Conservation (phyloP, 2,888 invertebrate genomes). For the Troides oblongomaculatus region DNA sequence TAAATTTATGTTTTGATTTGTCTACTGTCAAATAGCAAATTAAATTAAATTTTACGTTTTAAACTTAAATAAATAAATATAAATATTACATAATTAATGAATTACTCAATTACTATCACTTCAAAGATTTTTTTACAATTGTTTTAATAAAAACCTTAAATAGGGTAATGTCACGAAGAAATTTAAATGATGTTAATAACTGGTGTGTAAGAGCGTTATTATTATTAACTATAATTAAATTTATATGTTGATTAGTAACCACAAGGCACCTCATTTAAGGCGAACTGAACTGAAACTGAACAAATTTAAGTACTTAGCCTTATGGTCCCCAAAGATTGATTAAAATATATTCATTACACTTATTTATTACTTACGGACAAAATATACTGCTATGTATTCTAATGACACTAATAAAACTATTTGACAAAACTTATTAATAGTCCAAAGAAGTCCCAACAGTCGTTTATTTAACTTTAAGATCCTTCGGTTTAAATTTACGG, state of each 20-base stretch:
- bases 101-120: too few species aligned
- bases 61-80: too few species aligned
- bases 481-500: neutral
- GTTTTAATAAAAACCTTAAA: too few species aligned
- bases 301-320: slow-evolving; percentile 21
- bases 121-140: too few species aligned
- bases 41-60: too few species aligned
- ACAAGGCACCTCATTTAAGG: slow-evolving; percentile 27
- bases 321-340: slow-evolving; percentile 23
- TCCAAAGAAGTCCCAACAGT: neutral
- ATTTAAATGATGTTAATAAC: neutral
- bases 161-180: neutral
- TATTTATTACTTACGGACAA: neutral
- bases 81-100: too few species aligned
- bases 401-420: neutral
- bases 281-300: slow-evolving; percentile 12
- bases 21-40: too few species aligned
- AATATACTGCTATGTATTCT: neutral
- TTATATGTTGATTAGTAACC: slow-evolving; percentile 9
- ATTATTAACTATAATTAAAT: neutral
- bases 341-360: slow-evolving; percentile 1
- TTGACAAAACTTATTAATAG: neutral
- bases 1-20: too few species aligned
- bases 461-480: neutral
- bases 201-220: neutral